Evolutionary conservation across 2,797 vertebrate species (phyloP).

Genomic region (Alauda arvensis): DNA sequence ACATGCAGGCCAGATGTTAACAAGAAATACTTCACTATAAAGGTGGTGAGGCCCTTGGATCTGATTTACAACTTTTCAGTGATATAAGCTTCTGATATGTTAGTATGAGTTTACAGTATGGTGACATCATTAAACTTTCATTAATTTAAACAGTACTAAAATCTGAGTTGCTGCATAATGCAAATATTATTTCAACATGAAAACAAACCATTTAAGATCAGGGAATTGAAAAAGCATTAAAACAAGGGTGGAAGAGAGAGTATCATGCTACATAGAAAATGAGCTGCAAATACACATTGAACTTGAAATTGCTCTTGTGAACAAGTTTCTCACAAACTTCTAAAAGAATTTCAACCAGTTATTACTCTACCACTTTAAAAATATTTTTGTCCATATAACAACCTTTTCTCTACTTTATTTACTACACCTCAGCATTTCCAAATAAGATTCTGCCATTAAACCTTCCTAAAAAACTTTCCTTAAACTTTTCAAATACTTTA

Average conservation of each 20-base stretch:
- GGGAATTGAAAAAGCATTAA: not conserved
- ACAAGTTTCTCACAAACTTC: not conserved
- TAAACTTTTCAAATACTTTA: not conserved
- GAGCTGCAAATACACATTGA: not conserved
- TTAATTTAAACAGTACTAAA: not conserved
- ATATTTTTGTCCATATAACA: not conserved
- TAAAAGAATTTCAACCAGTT: not conserved
- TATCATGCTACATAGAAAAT: not conserved
- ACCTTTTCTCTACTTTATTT: not conserved
- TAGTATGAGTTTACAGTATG: not conserved
- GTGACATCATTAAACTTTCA: not conserved
- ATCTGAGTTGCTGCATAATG: not conserved
- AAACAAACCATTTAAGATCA: not conserved
- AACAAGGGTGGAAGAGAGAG: not conserved
- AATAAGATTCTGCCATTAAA: not conserved
- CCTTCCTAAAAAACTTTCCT: not conserved
- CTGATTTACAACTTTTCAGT: constrained; percentile 16
- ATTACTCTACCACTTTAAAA: not conserved
- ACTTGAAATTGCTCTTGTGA: not conserved
- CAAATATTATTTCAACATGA: not conserved
- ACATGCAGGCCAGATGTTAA: not conserved
- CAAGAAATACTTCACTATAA: not conserved
- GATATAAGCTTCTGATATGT: not conserved
- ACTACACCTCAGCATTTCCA: not conserved
- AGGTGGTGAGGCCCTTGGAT: not conserved